Percentiles rank a stretch among this genome's conserved stretches.
Conservation (phyloP, 2,888 invertebrate genomes). For the Apodemia mormo region DNA sequence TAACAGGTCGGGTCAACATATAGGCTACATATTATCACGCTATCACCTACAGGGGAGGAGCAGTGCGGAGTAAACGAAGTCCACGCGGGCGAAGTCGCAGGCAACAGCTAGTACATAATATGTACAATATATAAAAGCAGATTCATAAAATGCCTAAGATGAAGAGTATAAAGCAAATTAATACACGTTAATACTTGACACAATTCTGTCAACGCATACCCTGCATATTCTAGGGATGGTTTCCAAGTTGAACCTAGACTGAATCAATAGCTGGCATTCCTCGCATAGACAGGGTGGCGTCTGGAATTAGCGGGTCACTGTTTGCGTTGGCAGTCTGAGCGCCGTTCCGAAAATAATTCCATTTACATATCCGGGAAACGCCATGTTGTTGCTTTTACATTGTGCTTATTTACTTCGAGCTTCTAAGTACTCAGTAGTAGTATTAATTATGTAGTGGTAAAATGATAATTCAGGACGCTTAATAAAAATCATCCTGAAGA, state of each 20-base stretch:
- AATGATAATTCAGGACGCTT: too few relatives aligned
- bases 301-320: slow-evolving; percentile 31
- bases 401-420: background rate
- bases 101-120: too few relatives aligned
- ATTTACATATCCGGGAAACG: background rate
- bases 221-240: slow-evolving; percentile 13
- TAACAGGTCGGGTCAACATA: too few relatives aligned
- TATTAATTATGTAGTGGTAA: too few relatives aligned
- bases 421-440: too few relatives aligned
- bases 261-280: slow-evolving; percentile 62
- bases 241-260: slow-evolving; percentile 46
- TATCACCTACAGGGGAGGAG: too few relatives aligned
- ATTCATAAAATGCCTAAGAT: background rate
- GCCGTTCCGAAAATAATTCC: background rate
- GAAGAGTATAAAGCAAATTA: background rate
- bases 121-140: background rate
- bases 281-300: slow-evolving; percentile 59
- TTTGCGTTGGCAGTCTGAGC: background rate
- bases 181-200: background rate
- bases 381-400: background rate
- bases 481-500: too few relatives aligned
- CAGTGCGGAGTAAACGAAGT: too few relatives aligned
- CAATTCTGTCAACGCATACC: background rate
- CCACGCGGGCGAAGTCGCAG: too few relatives aligned
- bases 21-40: too few relatives aligned